Conservation (phyloP, 2,888 invertebrate species). For the Malthinus flaveolus region DNA sequence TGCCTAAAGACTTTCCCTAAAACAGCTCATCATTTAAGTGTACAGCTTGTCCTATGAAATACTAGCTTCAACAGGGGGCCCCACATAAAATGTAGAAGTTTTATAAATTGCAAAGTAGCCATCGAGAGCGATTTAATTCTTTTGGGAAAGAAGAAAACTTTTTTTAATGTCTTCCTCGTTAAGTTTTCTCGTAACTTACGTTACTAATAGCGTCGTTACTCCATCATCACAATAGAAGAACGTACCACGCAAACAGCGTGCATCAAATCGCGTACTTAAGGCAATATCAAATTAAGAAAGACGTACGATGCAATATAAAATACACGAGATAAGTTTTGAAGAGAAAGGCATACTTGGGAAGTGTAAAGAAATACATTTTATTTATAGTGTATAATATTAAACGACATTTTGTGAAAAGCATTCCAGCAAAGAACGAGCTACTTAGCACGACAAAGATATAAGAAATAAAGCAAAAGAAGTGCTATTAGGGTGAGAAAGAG, state of each 20-base stretch:
- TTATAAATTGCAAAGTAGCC: too few relatives aligned
- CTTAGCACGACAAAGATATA: constrained; percentile 41
- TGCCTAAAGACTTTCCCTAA: too few relatives aligned
- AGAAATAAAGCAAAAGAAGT: constrained; percentile 39
- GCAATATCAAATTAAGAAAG: constrained; percentile 14
- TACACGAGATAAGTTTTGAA: too few relatives aligned
- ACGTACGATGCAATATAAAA: background rate
- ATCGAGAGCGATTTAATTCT: too few relatives aligned
- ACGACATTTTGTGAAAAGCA: constrained; percentile 44
- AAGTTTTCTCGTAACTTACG: background rate
- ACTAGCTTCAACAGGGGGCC: too few relatives aligned
- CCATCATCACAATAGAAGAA: background rate
- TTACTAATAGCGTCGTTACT: constrained; percentile 23
- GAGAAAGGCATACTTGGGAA: constrained; percentile 9
- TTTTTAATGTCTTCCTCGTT: too few relatives aligned
- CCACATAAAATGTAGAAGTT: too few relatives aligned
- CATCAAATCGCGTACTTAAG: too few relatives aligned
- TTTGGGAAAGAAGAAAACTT: too few relatives aligned
- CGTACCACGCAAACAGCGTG: background rate
- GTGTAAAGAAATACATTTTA: constrained; percentile 40
- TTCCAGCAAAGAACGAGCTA: constrained; percentile 39
- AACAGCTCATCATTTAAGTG: too few relatives aligned
- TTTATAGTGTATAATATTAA: constrained; percentile 28
- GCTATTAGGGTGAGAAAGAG: constrained; percentile 44
- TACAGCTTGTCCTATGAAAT: too few relatives aligned